These are phyloP conservation scores for Cyphomyrmex costatus DNA, from an alignment of 1,140 invertebrate genomes.

Conservation along the genomic window DNA sequence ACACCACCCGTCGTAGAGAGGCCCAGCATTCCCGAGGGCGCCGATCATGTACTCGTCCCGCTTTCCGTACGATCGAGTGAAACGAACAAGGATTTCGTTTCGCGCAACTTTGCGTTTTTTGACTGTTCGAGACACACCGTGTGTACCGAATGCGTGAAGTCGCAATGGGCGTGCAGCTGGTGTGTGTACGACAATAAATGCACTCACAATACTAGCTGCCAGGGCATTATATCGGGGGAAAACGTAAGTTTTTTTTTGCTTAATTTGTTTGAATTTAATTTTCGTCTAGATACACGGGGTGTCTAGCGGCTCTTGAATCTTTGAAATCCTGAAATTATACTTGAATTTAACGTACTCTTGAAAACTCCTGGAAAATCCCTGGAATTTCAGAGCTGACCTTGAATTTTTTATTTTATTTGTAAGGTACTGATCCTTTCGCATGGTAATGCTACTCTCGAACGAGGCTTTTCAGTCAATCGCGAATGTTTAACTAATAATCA, in stretches of 20 bases:
- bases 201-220: slow-evolving; percentile 95
- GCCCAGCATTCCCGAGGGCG: slow-evolving; percentile 92
- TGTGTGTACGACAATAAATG: slow-evolving; percentile 98
- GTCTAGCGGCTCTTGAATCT: no score
- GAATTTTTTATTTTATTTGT: no score
- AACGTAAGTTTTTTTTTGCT: slow-evolving; percentile 89
- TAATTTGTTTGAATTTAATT: background rate
- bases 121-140: slow-evolving; percentile 96
- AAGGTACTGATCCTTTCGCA: no score
- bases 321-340: no score
- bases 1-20: slow-evolving; percentile 93
- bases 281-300: background rate
- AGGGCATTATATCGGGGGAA: slow-evolving; percentile 94
- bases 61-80: slow-evolving; percentile 97
- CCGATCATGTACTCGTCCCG: slow-evolving; percentile 96
- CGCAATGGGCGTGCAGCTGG: slow-evolving; percentile 97
- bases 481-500: no score
- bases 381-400: no score
- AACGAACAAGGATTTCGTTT: slow-evolving; percentile 98
- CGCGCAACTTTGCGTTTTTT: slow-evolving; percentile 96
- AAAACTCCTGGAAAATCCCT: no score
- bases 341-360: no score
- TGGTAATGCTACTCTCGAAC: no score
- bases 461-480: no score
- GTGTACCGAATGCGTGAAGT: slow-evolving; percentile 94